Conservation (phyloP, 2,113 vertebrate genomes). For the Apodemus speciosus region DNA sequence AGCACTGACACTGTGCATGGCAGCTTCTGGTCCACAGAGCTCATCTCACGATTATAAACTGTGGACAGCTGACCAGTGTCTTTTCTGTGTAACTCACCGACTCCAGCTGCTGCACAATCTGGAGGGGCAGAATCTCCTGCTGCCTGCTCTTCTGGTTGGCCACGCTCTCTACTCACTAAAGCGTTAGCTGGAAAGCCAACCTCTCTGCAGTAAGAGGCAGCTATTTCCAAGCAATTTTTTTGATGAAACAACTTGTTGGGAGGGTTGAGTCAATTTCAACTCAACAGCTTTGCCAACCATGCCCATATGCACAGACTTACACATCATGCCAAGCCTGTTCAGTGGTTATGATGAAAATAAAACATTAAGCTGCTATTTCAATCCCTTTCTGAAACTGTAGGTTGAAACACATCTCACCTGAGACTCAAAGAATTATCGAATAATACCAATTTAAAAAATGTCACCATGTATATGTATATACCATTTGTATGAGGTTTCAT, state of each 20-base stretch:
- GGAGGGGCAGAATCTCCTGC: neutral
- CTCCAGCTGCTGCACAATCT: conserved; percentile 48
- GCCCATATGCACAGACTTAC: conserved; percentile 19
- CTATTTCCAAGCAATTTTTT: conserved; percentile 51
- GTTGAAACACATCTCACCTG: neutral
- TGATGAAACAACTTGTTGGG: conserved; percentile 62
- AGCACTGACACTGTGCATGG: neutral
- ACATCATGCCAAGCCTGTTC: conserved; percentile 53
- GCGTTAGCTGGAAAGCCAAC: conserved; percentile 1
- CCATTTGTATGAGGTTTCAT: neutral
- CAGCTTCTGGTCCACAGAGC: neutral
- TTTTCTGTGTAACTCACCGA: neutral
- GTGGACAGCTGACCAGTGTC: conserved; percentile 52
- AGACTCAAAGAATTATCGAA: conserved; percentile 1
- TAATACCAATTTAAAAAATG: neutral
- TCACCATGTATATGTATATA: neutral
- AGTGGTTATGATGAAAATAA: conserved; percentile 62
- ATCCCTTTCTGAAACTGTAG: conserved; percentile 17
- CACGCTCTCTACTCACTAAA: neutral
- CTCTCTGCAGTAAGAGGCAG: neutral
- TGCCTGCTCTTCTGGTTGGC: neutral
- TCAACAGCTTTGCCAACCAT: conserved; percentile 45
- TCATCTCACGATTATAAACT: conserved; percentile 19
- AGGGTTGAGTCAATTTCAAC: conserved; percentile 51
- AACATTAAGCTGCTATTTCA: conserved; percentile 51